Evolutionary conservation across 92 coral and sea anemone genomes (phyloP), one percentile per base, ranked within the genome.

Genomic region (Heliopora coerulea): DNA sequence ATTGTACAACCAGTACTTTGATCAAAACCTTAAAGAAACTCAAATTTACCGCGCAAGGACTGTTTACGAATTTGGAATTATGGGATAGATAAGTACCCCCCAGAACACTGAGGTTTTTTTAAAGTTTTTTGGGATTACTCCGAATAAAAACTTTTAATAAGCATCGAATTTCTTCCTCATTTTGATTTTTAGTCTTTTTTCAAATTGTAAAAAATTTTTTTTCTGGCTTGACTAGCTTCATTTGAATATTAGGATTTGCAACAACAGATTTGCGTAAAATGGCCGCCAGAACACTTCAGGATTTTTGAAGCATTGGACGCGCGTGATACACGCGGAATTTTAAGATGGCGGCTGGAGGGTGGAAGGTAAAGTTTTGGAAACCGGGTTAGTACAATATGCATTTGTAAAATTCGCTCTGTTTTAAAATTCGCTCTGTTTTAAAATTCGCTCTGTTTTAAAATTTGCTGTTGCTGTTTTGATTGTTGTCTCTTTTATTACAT

Each of bases 281-380:
- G 59, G 59, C 39, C 58, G 74, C 59, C 41, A 32, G 12, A 67
- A 67, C 11, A 42, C 26, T 26, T 14, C 9, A 41, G 32, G 25
- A 44, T 49, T 0, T 49, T 17, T 67, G 23, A 10, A 17, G 27
- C 11, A 42, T 42, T 39, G 26, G 28, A 40, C 33, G 26, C 74
- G 74, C 23, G 74, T 67, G 34, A 31, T 17, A 44, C 74, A 49
- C 74, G 74, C 74, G 74, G 21, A 35, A 26, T 46, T 70, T 26
- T 78, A 80, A 84, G 54, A 84, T 84, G 85, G 88, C 88, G 83
- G 75, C 87, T 7, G 79, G 76, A 23, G 82, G 85, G 26, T 81
- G 79, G 91, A 89, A 89, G 57, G 91, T 91, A 0, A 83, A 82
- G 29, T 89, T 89, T 77, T 89, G 96, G 96, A 89, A 84, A 59